Conservation (phyloP, 2,797 vertebrate species). For the Melanotaenia maccullochi region DNA sequence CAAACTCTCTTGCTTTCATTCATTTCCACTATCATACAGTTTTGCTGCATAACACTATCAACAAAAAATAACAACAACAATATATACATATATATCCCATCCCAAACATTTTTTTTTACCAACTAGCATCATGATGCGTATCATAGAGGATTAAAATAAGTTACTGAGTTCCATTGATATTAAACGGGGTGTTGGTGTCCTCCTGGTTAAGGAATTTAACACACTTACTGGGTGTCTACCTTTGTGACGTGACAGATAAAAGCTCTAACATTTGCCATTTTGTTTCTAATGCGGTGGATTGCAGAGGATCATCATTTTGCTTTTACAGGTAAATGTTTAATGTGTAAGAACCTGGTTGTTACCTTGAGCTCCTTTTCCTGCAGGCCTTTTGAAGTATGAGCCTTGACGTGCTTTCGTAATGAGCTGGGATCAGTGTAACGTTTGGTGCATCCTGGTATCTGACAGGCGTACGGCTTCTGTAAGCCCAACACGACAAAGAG, state of each 20-base stretch:
- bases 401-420: constrained; percentile 96
- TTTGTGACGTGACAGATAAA: neutral
- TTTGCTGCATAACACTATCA: no score
- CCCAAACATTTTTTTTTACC: no score
- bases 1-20: no score
- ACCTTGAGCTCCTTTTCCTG: constrained; percentile 90
- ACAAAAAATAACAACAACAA: no score
- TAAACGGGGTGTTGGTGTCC: neutral
- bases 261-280: neutral
- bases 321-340: neutral
- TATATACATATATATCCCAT: no score
- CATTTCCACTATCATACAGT: no score
- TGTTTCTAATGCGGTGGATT: neutral
- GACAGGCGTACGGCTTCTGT: constrained; percentile 96
- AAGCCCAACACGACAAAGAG: constrained; percentile 13
- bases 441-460: constrained; percentile 95
- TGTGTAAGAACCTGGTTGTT: constrained; percentile 32
- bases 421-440: constrained; percentile 99
- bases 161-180: neutral
- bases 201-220: neutral
- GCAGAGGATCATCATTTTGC: neutral
- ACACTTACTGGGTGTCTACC: neutral
- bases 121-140: no score
- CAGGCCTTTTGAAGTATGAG: constrained; percentile 90
- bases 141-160: neutral